Base-by-base conservation (phyloP, 2,888 invertebrate species). In the Lasioglossum zephyrum region DNA sequence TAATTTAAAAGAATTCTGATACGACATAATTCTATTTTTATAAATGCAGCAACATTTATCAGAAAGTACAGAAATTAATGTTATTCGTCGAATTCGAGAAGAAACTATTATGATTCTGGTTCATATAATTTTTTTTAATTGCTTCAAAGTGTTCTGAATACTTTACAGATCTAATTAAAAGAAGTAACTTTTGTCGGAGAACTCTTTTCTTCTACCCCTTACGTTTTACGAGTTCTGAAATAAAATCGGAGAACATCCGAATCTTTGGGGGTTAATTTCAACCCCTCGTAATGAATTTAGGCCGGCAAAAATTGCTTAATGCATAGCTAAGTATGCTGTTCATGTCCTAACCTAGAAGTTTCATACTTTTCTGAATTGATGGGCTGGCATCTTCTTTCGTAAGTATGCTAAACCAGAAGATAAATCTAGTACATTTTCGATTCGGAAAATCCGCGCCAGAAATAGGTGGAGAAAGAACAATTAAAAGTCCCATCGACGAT, bases 241-340 rank as follows among this genome's bases (percentile, higher is more conserved):
- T 53, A n/a, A n/a, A 53, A 53, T 53, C 22, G 22, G 53, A 53
- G 22, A 8, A 53, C 53, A 22, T 22, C 53, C 53, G 22, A 53
- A 22, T 53, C 53, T 53, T 53, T 3, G 53, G 53, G n/a, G n/a
- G n/a, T 53, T 53, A 22, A 53, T 53, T 53, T n/a, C n/a, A 53
- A 9, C 53, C 53, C 53, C 49, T 53, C 49, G 22, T 22, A 53
- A 8, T 53, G 49, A 53, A 22, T 53, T 53, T 53, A 22, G n/a
- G n/a, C 53, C 22, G n/a, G 22, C 3, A n/a, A n/a, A 53, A 53
- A 53, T 53, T 53, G 22, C n/a, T 53, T 9, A n/a, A 53, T n/a
- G 53, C 53, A 53, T n/a, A 53, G 53, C n/a, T 53, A n/a, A 53
- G 53, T n/a, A 53, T 53, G n/a, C 53, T n/a, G n/a, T 53, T 53